Percentiles rank a stretch among this genome's conserved stretches.
Conservation (phyloP, 2,113 vertebrate genomes). For the Pomatorhinus ruficollis region DNA sequence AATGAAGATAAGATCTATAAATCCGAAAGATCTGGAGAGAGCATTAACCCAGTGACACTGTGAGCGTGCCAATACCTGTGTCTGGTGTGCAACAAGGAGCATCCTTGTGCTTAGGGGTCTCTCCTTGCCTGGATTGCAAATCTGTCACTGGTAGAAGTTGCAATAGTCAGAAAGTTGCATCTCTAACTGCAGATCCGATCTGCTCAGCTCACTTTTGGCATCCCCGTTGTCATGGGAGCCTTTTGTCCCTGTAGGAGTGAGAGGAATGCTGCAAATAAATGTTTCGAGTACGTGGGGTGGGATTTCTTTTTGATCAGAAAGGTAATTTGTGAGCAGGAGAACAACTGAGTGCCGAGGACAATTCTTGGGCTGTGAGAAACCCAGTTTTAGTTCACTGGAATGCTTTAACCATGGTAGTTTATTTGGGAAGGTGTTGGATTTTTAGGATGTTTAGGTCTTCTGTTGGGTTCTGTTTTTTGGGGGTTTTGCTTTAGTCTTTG, state of each 20-base stretch:
- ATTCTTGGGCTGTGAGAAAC: not conserved
- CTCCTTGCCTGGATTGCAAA: not conserved
- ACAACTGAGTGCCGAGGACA: not conserved
- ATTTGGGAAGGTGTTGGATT: not conserved
- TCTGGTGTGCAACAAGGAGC: not conserved
- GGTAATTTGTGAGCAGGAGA: not conserved
- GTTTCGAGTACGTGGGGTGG: not conserved
- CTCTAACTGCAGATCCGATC: not conserved
- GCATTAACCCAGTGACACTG: not conserved
- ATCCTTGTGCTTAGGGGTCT: fast-evolving
- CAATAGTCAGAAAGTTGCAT: not conserved
- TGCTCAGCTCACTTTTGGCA: not conserved
- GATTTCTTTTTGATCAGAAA: not conserved
- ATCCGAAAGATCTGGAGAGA: not conserved
- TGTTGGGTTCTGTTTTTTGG: fast-evolving
- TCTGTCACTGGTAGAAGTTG: not conserved
- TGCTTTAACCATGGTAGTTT: not conserved
- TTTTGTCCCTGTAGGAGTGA: not conserved
- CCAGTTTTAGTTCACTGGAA: not conserved
- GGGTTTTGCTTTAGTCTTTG: not conserved
- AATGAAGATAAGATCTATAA: not conserved
- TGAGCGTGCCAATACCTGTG: fast-evolving
- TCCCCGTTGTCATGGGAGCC: not conserved
- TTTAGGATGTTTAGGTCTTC: not conserved
- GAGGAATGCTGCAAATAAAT: not conserved